Base-by-base conservation (phyloP, 2,797 vertebrate species). In the Melanotaenia parkinsoni region DNA sequence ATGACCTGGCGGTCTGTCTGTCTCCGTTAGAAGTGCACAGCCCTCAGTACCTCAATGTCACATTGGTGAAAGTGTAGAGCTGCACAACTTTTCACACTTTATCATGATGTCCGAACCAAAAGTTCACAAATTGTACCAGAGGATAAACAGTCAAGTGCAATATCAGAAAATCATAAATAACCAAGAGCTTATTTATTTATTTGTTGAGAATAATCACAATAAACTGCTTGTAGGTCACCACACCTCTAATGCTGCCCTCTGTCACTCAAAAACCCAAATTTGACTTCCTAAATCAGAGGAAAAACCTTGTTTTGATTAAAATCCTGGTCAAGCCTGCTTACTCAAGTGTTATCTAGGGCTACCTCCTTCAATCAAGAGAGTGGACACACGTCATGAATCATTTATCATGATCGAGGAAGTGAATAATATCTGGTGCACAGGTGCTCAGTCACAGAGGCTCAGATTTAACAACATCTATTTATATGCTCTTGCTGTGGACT, bases 401-500 rank as follows among this genome's bases (percentile, higher is more conserved):
- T 87, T 87, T 65, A 88, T 78, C 66, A 56, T n/a, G 63, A 81
- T 37, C 68, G 54, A 80, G 73, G 58, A 76, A 74, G 84, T 38
- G 82, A 79, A 81, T 86, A 79, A 84, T 86, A 92, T 88, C 76
- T 80, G 81, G 76, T 85, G 72, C 87, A 91, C 85, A 91, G 81
- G 88, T 88, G 85, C 78, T 87, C 72, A 64, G 81, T 89, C 77
- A 92, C 91, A 90, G 88, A 88, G 89, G 92, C 94, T 95, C 91
- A 89, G 74, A 86, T 93, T 93, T 92, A 92, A 88, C 70, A 1
- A 72, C 74, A 79, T 87, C 89, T 94, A 93, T 93, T 94, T 92
- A 91, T 93, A 93, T 70, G n/a, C 66, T 56, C 81, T 84, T 76
- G 70, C 50, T 40, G 77, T 70, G 89, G 89, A 94, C 93, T 93